These are phyloP conservation scores for Athripsodes cinereus DNA, from an alignment of 2,888 invertebrate species.

Conservation along the genomic window DNA sequence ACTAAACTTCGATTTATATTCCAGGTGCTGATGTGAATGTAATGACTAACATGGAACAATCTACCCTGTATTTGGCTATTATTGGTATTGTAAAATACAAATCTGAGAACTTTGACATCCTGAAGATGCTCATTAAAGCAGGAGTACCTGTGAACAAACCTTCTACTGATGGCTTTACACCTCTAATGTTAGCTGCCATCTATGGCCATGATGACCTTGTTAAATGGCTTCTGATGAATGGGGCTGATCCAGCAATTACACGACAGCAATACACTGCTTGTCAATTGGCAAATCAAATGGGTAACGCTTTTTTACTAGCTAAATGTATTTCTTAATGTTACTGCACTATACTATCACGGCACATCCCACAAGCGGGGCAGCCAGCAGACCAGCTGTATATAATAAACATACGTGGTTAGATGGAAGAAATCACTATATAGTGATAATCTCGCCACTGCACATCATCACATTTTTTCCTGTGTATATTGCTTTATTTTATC, in stretches of 20 bases:
- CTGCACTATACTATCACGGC: too few relatives aligned
- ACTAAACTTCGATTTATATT: too few relatives aligned
- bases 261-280: not conserved
- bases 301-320: too few relatives aligned
- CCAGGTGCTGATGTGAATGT: constrained; percentile 26
- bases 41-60: constrained; percentile 17
- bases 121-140: constrained; percentile 21
- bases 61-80: constrained; percentile 23
- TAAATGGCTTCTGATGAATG: constrained; percentile 26
- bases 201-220: constrained; percentile 22
- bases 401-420: too few relatives aligned
- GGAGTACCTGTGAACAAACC: constrained; percentile 15
- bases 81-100: constrained; percentile 20
- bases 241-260: constrained; percentile 20
- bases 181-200: constrained; percentile 25
- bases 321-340: too few relatives aligned
- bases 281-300: not conserved
- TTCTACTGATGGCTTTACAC: constrained; percentile 19
- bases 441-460: too few relatives aligned
- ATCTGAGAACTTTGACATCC: constrained; percentile 13
- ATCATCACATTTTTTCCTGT: too few relatives aligned
- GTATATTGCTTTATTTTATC: too few relatives aligned
- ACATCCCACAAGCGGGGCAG: too few relatives aligned
- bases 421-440: too few relatives aligned
- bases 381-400: too few relatives aligned